Evolutionary conservation across 2,888 invertebrate species (phyloP).

Genomic region (Steromphala cineraria): DNA sequence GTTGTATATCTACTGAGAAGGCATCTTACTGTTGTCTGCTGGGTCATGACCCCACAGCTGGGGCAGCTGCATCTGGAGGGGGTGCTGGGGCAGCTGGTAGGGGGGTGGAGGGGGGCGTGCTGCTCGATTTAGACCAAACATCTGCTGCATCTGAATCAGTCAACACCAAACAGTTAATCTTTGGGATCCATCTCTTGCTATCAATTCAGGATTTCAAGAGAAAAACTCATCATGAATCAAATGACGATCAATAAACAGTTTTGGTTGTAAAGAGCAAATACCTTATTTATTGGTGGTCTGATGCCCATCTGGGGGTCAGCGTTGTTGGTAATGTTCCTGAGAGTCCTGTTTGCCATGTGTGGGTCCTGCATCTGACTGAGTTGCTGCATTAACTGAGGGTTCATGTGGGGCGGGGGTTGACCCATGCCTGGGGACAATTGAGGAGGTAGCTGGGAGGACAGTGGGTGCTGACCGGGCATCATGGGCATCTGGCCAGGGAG

Average conservation of each 20-base stretch:
- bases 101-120: slow-evolving; percentile 21
- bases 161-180: not conserved
- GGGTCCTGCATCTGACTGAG: slow-evolving; percentile 28
- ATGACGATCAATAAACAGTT: too few relatives aligned
- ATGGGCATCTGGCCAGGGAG: not conserved
- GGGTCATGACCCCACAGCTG: slow-evolving; percentile 85
- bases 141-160: slow-evolving; percentile 46
- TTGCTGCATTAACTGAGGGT: slow-evolving; percentile 22
- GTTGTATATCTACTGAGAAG: too few relatives aligned
- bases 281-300: slow-evolving; percentile 20
- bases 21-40: slow-evolving; percentile 82
- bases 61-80: slow-evolving; percentile 36
- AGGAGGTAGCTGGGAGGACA: slow-evolving; percentile 7
- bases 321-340: slow-evolving; percentile 79
- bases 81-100: slow-evolving; percentile 27
- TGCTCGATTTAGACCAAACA: slow-evolving; percentile 36
- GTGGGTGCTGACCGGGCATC: slow-evolving; percentile 12
- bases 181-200: not conserved
- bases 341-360: slow-evolving; percentile 71
- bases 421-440: slow-evolving; percentile 4
- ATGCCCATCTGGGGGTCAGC: slow-evolving; percentile 29
- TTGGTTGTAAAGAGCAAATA: not conserved
- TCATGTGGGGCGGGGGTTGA: not conserved
- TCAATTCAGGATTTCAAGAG: too few relatives aligned
- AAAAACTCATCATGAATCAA: too few relatives aligned